These are phyloP conservation scores for Pedetes capensis DNA, from an alignment of 2,113 vertebrate species.

Conservation along the genomic window DNA sequence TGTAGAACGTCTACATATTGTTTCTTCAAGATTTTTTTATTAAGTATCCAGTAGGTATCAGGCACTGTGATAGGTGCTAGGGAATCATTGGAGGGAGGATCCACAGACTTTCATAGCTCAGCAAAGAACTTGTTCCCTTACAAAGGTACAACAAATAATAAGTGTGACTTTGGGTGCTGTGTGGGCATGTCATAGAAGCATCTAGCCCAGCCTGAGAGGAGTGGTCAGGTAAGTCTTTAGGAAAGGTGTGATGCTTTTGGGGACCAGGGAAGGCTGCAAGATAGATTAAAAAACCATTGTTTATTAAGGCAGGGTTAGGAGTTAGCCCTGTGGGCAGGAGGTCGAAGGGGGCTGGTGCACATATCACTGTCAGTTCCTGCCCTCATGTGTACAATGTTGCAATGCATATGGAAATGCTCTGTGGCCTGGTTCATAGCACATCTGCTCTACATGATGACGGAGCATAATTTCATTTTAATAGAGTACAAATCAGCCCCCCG, in stretches of 20 bases:
- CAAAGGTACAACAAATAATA: neutral
- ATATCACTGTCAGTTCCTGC: neutral
- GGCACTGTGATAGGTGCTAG: neutral
- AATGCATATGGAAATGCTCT: neutral
- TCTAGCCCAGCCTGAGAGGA: neutral
- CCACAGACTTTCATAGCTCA: neutral
- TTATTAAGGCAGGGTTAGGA: neutral
- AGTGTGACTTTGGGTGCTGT: neutral
- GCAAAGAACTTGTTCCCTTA: neutral
- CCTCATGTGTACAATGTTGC: accelerated
- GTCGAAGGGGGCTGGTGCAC: neutral
- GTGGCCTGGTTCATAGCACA: neutral
- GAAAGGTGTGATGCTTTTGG: neutral
- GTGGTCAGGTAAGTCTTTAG: neutral
- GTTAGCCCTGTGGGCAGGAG: neutral
- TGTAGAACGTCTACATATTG: neutral
- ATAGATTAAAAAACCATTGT: neutral
- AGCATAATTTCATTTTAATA: slow-evolving; percentile 44
- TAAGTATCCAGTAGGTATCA: neutral
- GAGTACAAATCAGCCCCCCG: slow-evolving; percentile 4
- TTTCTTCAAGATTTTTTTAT: neutral
- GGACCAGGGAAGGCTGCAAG: neutral
- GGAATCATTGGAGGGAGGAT: neutral
- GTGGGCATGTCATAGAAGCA: accelerated
- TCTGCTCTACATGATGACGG: neutral